Evolutionary conservation across 2,113 vertebrate species (phyloP).

Genomic region (Bubo scandiacus): DNA sequence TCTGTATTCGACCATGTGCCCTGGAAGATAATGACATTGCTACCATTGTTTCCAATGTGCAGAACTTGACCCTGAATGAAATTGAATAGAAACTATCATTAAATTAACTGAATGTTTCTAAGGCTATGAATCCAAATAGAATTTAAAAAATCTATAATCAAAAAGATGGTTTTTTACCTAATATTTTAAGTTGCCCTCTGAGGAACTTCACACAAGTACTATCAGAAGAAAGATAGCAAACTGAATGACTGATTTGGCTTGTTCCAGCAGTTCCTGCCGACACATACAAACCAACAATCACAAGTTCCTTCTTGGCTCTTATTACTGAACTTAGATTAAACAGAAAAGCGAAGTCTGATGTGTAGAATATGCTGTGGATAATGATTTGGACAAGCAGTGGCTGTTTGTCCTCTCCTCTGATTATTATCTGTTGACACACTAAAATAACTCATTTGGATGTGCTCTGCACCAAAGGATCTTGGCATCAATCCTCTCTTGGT

Average conservation of each 20-base stretch:
- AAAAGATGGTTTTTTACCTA: not conserved
- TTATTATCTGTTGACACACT: not conserved
- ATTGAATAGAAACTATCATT: not conserved
- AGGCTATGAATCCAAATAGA: not conserved
- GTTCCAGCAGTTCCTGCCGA: not conserved
- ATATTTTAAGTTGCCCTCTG: not conserved
- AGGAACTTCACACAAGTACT: not conserved
- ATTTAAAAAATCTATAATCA: not conserved
- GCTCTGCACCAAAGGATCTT: not conserved
- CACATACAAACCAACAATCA: not conserved
- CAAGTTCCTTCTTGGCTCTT: not conserved
- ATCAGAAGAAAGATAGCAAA: not conserved
- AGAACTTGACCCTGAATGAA: not conserved
- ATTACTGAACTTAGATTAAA: not conserved
- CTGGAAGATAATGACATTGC: not conserved
- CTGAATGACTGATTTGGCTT: not conserved
- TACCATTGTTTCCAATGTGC: not conserved
- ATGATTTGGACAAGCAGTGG: not conserved
- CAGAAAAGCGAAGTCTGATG: conserved; percentile 24
- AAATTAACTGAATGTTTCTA: not conserved
- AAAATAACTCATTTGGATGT: not conserved
- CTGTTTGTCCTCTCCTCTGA: not conserved
- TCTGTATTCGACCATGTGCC: not conserved
- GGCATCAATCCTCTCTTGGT: not conserved
- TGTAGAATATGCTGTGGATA: not conserved